phyloP scores from a whole-genome alignment of 1,140 invertebrate species.

The Drosophila varians region DNA sequence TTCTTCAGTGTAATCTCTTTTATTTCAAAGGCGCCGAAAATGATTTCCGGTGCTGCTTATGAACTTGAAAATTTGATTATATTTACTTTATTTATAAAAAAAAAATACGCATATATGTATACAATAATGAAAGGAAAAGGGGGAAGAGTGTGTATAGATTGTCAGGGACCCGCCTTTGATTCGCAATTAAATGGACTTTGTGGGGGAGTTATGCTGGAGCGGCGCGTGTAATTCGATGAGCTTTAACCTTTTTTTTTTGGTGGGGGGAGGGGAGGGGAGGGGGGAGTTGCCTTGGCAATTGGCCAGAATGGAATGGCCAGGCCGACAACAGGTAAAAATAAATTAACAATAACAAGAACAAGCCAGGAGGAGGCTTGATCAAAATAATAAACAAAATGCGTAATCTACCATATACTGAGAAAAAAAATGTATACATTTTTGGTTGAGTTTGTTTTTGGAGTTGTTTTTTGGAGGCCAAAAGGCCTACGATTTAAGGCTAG shows the following conservation, averaged over 20 bases:
- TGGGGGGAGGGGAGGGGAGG: not conserved
- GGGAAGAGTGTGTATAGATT: not conserved
- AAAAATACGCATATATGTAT: too few relatives aligned
- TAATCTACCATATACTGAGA: too few relatives aligned
- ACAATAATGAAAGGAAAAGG: too few relatives aligned
- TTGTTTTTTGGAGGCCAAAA: not conserved
- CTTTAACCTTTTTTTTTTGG: slow-evolving; percentile 46
- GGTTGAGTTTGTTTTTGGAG: slow-evolving; percentile 12
- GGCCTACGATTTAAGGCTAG: too few relatives aligned
- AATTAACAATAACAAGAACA: slow-evolving; percentile 48
- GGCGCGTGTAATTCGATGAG: slow-evolving; percentile 49
- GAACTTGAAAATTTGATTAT: slow-evolving; percentile 68
- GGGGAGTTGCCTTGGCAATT: slow-evolving; percentile 51
- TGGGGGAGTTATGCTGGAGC: not conserved
- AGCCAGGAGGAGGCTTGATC: slow-evolving; percentile 8
- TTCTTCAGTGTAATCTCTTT: slow-evolving; percentile 4
- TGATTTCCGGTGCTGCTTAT: slow-evolving; percentile 68
- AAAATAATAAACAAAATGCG: slow-evolving; percentile 66
- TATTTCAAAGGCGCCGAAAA: slow-evolving; percentile 37
- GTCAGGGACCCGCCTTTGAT: slow-evolving; percentile 37
- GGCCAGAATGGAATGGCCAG: not conserved
- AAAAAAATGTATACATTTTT: too few relatives aligned
- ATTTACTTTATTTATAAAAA: slow-evolving; percentile 58
- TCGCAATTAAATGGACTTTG: slow-evolving; percentile 54
- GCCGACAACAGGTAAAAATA: slow-evolving; percentile 21